Percentiles rank a stretch among this genome's conserved stretches.
Evolutionary conservation across 2,113 vertebrate genomes (phyloP).

Genomic region (Amazona guildingii): DNA sequence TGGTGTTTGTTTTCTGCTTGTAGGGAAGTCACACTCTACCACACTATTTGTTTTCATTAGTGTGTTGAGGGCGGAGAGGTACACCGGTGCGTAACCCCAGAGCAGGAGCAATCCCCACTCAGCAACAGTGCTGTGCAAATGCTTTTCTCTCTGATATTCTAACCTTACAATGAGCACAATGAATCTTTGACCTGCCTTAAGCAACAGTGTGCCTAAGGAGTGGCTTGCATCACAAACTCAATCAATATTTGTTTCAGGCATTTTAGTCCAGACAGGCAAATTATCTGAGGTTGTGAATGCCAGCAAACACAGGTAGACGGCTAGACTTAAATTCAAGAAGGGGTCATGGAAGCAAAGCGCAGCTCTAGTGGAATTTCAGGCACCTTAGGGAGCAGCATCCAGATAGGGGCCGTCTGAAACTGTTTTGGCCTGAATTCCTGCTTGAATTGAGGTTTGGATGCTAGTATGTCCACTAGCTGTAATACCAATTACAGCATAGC

Average conservation of each 20-base stretch:
- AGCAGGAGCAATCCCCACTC: background rate
- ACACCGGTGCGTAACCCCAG: background rate
- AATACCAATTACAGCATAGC: background rate
- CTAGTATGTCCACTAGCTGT: background rate
- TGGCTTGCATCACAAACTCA: background rate
- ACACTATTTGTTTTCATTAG: constrained; percentile 12
- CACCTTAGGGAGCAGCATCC: background rate
- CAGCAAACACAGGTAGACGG: background rate
- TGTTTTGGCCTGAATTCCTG: background rate
- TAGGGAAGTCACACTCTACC: background rate
- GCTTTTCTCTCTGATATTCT: background rate
- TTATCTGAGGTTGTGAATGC: background rate
- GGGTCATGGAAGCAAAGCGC: background rate
- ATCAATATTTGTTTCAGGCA: constrained; percentile 33
- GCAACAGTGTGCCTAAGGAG: constrained; percentile 29
- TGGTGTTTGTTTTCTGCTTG: background rate
- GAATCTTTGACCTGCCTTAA: constrained; percentile 10
- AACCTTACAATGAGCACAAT: background rate
- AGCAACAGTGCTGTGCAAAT: background rate
- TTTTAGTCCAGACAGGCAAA: background rate
- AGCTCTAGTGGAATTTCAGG: background rate
- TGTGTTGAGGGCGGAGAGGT: background rate
- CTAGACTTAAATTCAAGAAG: background rate
- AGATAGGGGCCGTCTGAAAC: background rate
- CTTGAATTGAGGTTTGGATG: background rate